A percentile compares a stretch with the other conserved stretches of the same genome.
Conservation (phyloP, 1,140 invertebrate genomes). For the Eriosoma lanigerum region DNA sequence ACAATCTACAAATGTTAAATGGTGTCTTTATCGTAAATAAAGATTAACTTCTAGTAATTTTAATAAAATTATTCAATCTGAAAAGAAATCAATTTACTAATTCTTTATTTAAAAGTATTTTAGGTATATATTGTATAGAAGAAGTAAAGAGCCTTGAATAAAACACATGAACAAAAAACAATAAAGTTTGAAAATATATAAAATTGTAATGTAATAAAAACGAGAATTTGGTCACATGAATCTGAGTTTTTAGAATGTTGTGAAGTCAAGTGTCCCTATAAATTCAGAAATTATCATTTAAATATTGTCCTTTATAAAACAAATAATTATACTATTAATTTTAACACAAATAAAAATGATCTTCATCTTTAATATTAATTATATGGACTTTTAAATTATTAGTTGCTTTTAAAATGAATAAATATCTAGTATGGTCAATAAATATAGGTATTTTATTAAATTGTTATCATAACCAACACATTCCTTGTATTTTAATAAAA, state of each 20-base stretch:
- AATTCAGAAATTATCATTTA: not conserved
- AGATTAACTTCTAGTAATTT: not conserved
- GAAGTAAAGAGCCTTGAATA: not conserved
- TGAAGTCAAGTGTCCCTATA: not conserved
- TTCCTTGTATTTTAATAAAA: not conserved
- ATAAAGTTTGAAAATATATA: not conserved
- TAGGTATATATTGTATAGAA: not conserved
- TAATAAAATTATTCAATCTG: not conserved
- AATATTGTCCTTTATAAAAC: not conserved
- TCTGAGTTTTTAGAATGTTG: not conserved
- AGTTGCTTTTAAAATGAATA: not conserved
- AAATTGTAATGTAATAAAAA: not conserved
- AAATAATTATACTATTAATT: not conserved
- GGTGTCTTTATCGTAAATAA: not conserved
- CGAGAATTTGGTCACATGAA: not conserved
- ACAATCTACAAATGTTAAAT: not conserved
- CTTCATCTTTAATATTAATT: not conserved
- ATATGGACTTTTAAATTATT: not conserved
- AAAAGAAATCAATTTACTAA: not conserved
- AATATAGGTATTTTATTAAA: not conserved
- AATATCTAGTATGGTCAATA: not conserved
- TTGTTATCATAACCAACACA: not conserved
- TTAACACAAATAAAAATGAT: not conserved
- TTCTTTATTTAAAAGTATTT: not conserved
- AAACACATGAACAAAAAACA: not conserved